These are phyloP conservation scores for Eudemis profundana DNA, from an alignment of 2,888 invertebrate genomes.

Conservation along the genomic window DNA sequence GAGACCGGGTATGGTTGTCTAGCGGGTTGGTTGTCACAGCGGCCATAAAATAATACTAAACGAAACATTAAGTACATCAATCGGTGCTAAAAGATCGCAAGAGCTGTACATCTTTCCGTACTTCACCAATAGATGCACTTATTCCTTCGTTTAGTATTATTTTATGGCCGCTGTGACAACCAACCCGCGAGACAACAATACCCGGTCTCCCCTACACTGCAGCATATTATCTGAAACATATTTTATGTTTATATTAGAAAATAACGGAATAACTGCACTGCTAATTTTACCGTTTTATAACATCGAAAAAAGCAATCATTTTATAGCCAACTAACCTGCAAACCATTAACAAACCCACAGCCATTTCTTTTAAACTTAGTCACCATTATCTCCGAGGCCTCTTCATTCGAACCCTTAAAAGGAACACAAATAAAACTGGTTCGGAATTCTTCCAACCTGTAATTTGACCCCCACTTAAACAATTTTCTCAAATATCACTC, in stretches of 20 bases:
- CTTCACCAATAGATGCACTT: too few relatives aligned
- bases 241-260: not conserved
- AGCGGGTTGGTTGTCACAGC: too few relatives aligned
- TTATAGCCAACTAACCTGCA: slow-evolving; percentile 2
- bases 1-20: too few relatives aligned
- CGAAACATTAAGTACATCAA: too few relatives aligned
- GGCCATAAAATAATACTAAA: too few relatives aligned
- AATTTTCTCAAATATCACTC: slow-evolving; percentile 83
- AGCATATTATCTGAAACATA: too few relatives aligned
- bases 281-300: slow-evolving; percentile 12
- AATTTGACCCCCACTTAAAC: slow-evolving; percentile 82
- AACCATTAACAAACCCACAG: slow-evolving; percentile 15
- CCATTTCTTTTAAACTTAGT: slow-evolving; percentile 13
- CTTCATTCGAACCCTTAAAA: slow-evolving; percentile 52
- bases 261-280: not conserved
- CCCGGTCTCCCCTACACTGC: too few relatives aligned
- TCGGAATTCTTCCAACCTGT: slow-evolving; percentile 67
- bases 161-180: too few relatives aligned
- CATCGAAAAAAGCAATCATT: not conserved
- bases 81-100: too few relatives aligned
- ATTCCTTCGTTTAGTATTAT: too few relatives aligned
- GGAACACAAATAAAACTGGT: slow-evolving; percentile 63
- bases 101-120: too few relatives aligned
- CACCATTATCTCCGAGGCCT: slow-evolving; percentile 18
- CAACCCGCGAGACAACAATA: too few relatives aligned